Evolutionary conservation across 1,140 invertebrate genomes (phyloP).

Genomic region (Hestina assimilis): DNA sequence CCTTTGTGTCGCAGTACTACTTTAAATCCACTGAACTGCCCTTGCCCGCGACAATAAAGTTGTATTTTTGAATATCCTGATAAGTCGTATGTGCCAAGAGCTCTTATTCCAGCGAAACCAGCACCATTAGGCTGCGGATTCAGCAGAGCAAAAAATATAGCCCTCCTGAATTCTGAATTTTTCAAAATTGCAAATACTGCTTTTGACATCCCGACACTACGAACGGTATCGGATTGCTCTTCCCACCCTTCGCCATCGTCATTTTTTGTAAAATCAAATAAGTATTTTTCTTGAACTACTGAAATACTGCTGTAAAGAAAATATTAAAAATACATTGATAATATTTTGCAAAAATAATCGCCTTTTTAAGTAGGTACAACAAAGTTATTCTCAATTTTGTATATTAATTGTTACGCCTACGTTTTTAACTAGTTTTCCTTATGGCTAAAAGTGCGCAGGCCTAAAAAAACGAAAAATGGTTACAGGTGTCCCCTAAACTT

Average conservation of each 20-base stretch:
- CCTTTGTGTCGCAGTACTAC: conserved; percentile 81
- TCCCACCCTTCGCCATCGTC: conserved; percentile 74
- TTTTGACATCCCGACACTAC: conserved; percentile 83
- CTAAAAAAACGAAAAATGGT: too few relatives aligned
- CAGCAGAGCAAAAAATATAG: conserved; percentile 82
- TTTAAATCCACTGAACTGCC: conserved; percentile 80
- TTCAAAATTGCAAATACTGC: conserved; percentile 79
- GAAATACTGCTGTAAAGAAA: conserved; percentile 36
- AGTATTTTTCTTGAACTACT: conserved; percentile 36
- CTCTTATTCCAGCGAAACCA: conserved; percentile 83
- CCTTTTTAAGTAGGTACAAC: too few relatives aligned
- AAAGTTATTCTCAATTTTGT: too few relatives aligned
- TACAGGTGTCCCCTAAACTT: too few relatives aligned
- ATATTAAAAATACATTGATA: not conserved
- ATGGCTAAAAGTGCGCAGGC: too few relatives aligned
- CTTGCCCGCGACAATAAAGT: conserved; percentile 80
- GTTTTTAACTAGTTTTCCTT: too few relatives aligned
- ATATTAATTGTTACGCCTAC: too few relatives aligned
- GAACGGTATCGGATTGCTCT: conserved; percentile 83
- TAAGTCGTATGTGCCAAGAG: conserved; percentile 71
- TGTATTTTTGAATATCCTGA: conserved; percentile 74
- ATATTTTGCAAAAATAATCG: too few relatives aligned
- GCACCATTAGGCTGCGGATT: conserved; percentile 86
- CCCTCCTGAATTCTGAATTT: conserved; percentile 81
- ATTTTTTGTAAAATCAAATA: conserved; percentile 66